Conservation (phyloP, 2,797 vertebrate species). For the Microctenopoma steveboyesi region DNA sequence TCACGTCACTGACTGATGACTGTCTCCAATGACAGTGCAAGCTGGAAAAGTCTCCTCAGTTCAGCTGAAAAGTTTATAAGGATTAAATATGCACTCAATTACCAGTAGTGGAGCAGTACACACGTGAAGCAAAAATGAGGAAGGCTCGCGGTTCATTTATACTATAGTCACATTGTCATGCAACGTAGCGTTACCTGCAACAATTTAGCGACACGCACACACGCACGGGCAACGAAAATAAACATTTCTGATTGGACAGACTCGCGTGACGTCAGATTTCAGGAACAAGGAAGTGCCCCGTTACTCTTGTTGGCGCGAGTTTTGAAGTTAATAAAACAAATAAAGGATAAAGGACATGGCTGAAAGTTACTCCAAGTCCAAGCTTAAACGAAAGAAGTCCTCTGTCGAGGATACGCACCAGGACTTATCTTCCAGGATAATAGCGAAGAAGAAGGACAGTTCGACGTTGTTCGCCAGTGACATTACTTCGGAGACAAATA, state of each 20-base stretch:
- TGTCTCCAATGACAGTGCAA: not conserved
- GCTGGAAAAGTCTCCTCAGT: no score
- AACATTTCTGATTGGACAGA: slow-evolving; percentile 44
- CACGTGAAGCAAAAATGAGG: not conserved
- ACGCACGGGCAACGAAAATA: no score
- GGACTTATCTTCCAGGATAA: not conserved
- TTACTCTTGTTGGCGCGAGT: slow-evolving; percentile 9
- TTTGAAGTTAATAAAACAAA: not conserved
- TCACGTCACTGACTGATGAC: not conserved
- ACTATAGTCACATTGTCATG: not conserved
- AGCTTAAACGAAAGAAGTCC: slow-evolving; percentile 73
- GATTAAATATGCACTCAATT: not conserved
- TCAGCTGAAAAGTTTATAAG: not conserved
- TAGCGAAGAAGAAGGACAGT: not conserved
- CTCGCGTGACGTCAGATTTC: not conserved
- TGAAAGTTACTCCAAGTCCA: slow-evolving; percentile 58
- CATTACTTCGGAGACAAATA: not conserved
- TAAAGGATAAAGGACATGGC: slow-evolving; percentile 44
- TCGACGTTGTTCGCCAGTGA: accelerated
- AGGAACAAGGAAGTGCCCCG: slow-evolving; percentile 48
- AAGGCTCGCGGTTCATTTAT: not conserved
- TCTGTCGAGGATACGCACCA: slow-evolving; percentile 9
- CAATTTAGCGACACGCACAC: no score
- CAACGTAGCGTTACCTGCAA: no score
- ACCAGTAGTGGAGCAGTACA: not conserved